Evolutionary conservation across 64 coral and sea anemone species (phyloP).

Genomic region (Hydrozoanthus tunicans): DNA sequence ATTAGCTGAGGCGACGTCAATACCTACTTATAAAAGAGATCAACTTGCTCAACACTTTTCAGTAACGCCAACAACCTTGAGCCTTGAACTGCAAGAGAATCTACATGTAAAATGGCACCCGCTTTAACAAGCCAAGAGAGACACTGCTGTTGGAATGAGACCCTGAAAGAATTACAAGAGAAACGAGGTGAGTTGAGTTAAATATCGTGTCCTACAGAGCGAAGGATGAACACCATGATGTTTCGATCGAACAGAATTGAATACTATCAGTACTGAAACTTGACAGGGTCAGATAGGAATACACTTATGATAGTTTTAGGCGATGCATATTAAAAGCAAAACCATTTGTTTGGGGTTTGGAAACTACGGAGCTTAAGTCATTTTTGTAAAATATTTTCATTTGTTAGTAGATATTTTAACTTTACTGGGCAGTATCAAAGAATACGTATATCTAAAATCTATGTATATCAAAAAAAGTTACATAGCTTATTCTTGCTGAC

Average conservation of each 20-base stretch:
- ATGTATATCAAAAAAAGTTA: no score
- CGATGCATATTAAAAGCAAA: no score
- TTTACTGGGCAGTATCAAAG: no score
- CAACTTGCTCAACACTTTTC: no score
- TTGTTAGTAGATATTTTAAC: no score
- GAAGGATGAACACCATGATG: background rate
- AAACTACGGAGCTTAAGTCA: no score
- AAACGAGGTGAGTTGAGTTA: background rate
- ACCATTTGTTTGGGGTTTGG: no score
- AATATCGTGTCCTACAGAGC: background rate
- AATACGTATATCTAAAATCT: no score
- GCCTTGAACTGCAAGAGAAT: background rate
- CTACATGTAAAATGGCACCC: background rate
- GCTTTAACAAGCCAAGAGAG: background rate
- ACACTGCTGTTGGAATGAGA: background rate
- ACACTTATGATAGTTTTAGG: no score
- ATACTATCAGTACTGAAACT: background rate
- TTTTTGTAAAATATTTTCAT: no score
- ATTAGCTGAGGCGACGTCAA: background rate
- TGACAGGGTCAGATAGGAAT: no score
- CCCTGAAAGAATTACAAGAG: background rate
- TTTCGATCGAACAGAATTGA: background rate
- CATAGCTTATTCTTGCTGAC: no score
- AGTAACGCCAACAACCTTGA: background rate
- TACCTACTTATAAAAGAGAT: background rate